These are phyloP conservation scores for Hemibagrus guttatus DNA, from an alignment of 2,797 vertebrate species.

Conservation along the genomic window DNA sequence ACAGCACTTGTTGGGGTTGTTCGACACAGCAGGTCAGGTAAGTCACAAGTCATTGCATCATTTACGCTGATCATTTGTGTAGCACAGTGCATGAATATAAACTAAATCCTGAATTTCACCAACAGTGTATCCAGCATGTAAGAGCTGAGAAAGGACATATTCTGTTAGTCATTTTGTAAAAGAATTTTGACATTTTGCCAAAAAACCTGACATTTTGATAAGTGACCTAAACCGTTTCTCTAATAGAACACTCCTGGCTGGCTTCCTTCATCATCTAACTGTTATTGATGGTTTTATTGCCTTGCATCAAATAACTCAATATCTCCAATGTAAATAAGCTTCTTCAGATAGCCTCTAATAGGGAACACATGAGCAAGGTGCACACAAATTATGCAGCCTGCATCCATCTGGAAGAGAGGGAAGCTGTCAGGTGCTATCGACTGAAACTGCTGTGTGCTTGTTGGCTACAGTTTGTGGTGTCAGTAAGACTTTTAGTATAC, in stretches of 20 bases:
- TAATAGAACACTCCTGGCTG: neutral
- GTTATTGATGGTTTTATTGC: slow-evolving; percentile 11
- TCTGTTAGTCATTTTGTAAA: neutral
- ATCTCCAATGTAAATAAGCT: slow-evolving; percentile 18
- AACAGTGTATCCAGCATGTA: neutral
- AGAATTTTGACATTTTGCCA: neutral
- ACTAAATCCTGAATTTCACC: neutral
- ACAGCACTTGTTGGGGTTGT: slow-evolving; percentile 84
- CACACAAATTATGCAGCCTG: neutral
- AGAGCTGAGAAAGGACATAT: neutral
- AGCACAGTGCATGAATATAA: slow-evolving; percentile 8
- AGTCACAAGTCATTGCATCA: slow-evolving; percentile 10
- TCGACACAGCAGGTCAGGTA: slow-evolving; percentile 89
- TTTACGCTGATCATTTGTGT: neutral
- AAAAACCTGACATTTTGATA: slow-evolving; percentile 6
- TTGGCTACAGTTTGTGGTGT: slow-evolving; percentile 7
- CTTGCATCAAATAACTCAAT: slow-evolving; percentile 13
- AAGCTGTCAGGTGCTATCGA: slow-evolving; percentile 12
- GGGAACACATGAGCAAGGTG: neutral
- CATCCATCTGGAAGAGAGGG: slow-evolving; percentile 20
- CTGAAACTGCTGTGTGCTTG: neutral
- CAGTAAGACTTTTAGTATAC: slow-evolving; percentile 6
- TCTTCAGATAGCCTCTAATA: slow-evolving; percentile 11
- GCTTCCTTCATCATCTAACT: neutral
- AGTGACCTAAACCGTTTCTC: slow-evolving; percentile 2